Conservation (phyloP, 2,888 invertebrate genomes). For the Ochropleura leucogaster region DNA sequence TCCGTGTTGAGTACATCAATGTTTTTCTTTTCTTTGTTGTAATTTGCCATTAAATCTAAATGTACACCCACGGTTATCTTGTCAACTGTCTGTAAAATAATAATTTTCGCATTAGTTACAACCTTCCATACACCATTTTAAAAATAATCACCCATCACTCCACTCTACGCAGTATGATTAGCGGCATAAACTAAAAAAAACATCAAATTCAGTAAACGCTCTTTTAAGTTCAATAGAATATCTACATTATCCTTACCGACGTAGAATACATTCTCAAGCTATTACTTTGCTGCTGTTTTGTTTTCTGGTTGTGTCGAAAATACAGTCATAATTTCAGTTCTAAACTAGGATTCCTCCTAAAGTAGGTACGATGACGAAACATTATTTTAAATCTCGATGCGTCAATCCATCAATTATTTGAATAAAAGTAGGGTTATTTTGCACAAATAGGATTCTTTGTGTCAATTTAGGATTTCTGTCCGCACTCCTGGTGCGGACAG, state of each 20-base stretch:
- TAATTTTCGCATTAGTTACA: background rate
- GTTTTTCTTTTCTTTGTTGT: conserved; percentile 36
- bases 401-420: no score
- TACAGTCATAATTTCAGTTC: no score
- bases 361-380: no score
- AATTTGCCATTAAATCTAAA: conserved; percentile 24
- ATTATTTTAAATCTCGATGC: no score
- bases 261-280: background rate
- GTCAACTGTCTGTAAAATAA: conserved; percentile 32
- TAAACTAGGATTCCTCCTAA: no score
- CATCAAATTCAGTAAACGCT: background rate
- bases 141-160: background rate
- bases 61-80: conserved; percentile 20
- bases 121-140: background rate
- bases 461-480: no score
- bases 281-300: background rate
- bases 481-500: no score
- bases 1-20: conserved; percentile 27
- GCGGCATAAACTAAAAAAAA: background rate
- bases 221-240: background rate
- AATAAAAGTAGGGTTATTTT: no score
- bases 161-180: no score
- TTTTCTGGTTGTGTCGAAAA: no score
- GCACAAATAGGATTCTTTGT: no score
- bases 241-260: no score